These are phyloP conservation scores for Channa argus DNA, from an alignment of 2,113 vertebrate genomes.

Conservation along the genomic window DNA sequence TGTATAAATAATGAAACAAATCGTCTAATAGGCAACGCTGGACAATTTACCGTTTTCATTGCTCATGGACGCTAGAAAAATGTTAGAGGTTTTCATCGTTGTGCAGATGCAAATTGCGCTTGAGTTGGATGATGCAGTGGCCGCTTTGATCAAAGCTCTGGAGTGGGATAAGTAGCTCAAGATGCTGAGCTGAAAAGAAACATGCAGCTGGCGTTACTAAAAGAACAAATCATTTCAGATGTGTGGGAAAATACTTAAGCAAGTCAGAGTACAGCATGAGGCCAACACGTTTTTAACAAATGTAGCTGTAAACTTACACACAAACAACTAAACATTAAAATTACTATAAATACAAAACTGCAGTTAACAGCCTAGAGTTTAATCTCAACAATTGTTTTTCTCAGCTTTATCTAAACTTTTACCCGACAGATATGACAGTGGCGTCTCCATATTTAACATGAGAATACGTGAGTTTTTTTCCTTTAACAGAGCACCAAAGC, in stretches of 20 bases:
- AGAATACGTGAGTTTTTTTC: too few relatives aligned
- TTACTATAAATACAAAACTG: too few relatives aligned
- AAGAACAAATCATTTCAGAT: slow-evolving; percentile 2
- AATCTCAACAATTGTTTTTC: too few relatives aligned
- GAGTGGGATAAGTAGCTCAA: slow-evolving; percentile 7
- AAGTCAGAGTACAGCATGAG: background rate
- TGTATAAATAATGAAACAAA: slow-evolving; percentile 14
- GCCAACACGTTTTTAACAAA: background rate
- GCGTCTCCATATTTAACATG: too few relatives aligned
- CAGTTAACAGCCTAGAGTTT: too few relatives aligned
- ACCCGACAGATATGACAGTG: too few relatives aligned
- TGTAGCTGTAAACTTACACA: too few relatives aligned
- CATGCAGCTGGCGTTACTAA: background rate
- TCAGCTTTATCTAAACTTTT: too few relatives aligned
- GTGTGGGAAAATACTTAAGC: background rate
- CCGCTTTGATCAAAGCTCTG: slow-evolving; percentile 30
- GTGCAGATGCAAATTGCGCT: background rate
- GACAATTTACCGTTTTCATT: background rate
- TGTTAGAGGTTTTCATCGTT: background rate
- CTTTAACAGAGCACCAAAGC: too few relatives aligned
- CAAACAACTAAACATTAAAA: too few relatives aligned
- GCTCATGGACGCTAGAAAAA: background rate
- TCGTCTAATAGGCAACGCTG: background rate
- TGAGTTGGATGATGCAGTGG: background rate
- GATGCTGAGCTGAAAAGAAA: slow-evolving; percentile 4